Percentiles rank a stretch among this genome's conserved stretches.
Evolutionary conservation across 1,140 invertebrate genomes (phyloP).

Genomic region (Catajapyx aquilonaris): DNA sequence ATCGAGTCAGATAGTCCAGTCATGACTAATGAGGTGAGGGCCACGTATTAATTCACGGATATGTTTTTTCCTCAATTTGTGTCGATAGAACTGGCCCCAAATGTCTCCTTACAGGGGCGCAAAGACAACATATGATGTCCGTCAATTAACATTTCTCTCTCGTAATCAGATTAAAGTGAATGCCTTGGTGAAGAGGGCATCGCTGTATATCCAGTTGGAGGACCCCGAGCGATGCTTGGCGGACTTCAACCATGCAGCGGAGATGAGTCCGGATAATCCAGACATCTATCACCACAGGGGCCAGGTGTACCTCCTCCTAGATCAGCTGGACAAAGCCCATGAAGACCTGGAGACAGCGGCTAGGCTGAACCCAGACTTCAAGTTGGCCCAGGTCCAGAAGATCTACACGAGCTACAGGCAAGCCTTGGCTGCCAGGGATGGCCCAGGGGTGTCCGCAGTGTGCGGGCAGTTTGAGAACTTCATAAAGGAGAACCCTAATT

Average conservation of each 20-base stretch:
- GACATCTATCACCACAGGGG: constrained; percentile 66
- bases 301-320: constrained; percentile 57
- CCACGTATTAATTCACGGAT: too few species aligned
- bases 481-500: constrained; percentile 57
- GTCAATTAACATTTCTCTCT: too few species aligned
- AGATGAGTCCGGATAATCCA: constrained; percentile 51
- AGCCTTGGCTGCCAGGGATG: constrained; percentile 29
- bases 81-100: too few species aligned
- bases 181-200: constrained; percentile 75
- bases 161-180: too few species aligned
- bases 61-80: too few species aligned
- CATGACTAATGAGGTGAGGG: too few species aligned
- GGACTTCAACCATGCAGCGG: constrained; percentile 53
- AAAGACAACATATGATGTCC: too few species aligned
- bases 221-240: constrained; percentile 44
- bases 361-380: constrained; percentile 54
- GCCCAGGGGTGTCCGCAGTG: constrained; percentile 30
- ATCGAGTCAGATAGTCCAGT: constrained; percentile 35
- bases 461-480: constrained; percentile 49
- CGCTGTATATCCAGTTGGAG: constrained; percentile 56
- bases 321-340: constrained; percentile 54
- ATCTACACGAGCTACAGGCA: constrained; percentile 62
- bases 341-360: constrained; percentile 65
- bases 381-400: constrained; percentile 69
- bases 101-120: too few species aligned